phyloP scores from a whole-genome alignment of 2,888 invertebrate genomes.

The Harpagoxenus sublaevis region DNA sequence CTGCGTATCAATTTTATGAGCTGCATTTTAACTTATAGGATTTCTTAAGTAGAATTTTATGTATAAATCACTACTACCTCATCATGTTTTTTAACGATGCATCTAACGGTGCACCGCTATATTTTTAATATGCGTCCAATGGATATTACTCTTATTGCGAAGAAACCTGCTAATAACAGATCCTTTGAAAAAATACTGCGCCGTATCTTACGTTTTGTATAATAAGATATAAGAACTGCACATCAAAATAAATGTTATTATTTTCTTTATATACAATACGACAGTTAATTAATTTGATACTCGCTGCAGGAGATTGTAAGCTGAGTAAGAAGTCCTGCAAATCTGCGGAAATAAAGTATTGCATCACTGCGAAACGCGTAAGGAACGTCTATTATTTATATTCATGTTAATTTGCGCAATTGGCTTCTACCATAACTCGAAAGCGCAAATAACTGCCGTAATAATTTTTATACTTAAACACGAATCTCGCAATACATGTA shows the following conservation, averaged over 20 bases:
- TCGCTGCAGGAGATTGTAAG: constrained; percentile 72
- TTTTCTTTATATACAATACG: background rate
- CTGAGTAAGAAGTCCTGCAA: constrained; percentile 72
- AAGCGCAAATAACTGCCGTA: background rate
- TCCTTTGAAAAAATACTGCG: background rate
- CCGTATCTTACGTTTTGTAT: background rate
- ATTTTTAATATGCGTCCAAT: background rate
- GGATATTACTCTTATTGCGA: background rate
- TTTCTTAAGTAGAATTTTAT: background rate
- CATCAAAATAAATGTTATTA: constrained; percentile 10
- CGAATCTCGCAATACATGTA: background rate
- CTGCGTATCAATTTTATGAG: background rate
- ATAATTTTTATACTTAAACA: background rate
- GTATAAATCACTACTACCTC: background rate
- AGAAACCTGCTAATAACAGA: background rate
- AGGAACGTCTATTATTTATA: background rate
- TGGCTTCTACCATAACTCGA: background rate
- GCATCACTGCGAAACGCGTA: background rate
- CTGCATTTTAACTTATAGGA: background rate
- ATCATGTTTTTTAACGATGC: background rate
- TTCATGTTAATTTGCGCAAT: background rate
- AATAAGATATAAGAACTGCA: background rate
- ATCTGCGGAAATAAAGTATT: constrained; percentile 63
- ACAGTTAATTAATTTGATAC: constrained; percentile 44
- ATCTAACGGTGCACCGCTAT: background rate